Base-by-base conservation (phyloP, 2,113 vertebrate species). In the Eidolon helvum region DNA sequence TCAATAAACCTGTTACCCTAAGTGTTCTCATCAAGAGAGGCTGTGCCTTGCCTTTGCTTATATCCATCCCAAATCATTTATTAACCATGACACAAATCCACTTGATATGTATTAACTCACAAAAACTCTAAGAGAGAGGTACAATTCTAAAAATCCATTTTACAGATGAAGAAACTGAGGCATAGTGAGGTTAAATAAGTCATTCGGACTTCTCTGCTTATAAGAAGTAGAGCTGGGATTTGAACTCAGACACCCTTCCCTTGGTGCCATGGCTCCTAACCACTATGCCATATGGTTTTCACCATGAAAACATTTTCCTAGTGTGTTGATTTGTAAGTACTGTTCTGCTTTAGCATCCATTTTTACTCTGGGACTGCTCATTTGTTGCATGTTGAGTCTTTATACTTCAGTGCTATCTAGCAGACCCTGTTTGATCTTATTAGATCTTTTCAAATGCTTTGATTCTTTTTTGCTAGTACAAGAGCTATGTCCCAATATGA, bases 281-380 rank as follows among this genome's bases (percentile, higher is more conserved):
- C 24, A 5, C 22, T 3, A 0, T 22, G 8, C 18, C 14, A 5
- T 2, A 1, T 4, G 9, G 22, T 40, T 11, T 68, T 78, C 45
- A n/a, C 0, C 0, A 0, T 1, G 43, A 3, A 18, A 7, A 21
- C 8, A 1, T 85, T 43, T 84, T 57, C 26, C 68, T 1, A 0
- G 53, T 22, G 21, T 19, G 7, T 14, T 19, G 59, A 14, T 28
- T 21, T 63, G 55, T 35, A 48, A 28, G 40, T 16, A 33, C 45
- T 66, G 16, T 26, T 86, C 75, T 87, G 21, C 57, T 45, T 93
- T 11, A 50, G 30, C 19, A 5, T 9, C 21, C 4, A 7, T 14
- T 59, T 57, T 66, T 12, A 5, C 35, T 83, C 28, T 57, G 43
- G 87, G 71, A 38, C 69, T 48, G 24, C 21, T 21, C 24, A 2